A percentile compares a stretch with the other conserved stretches of the same genome.
These are phyloP conservation scores for Andrena camellia DNA, from an alignment of 2,888 invertebrate species.

Conservation along the genomic window DNA sequence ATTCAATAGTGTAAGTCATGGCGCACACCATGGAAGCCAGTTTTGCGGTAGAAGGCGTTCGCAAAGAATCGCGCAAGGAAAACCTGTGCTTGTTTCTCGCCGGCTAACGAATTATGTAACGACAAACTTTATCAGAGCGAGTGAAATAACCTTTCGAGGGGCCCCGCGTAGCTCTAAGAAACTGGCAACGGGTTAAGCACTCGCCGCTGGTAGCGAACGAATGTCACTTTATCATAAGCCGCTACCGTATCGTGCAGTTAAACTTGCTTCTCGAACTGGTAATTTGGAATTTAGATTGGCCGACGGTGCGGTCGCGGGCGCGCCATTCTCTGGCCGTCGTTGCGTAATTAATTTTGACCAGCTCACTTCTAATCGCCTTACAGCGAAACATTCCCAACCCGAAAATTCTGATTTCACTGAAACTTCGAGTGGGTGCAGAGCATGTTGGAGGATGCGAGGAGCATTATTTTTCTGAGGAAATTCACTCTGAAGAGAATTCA, in stretches of 20 bases:
- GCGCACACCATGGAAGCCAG: neutral
- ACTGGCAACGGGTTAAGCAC: conserved; percentile 23
- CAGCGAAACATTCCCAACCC: neutral
- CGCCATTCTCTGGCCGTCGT: conserved; percentile 54
- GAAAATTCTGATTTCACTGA: no score
- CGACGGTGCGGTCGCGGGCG: conserved; percentile 59
- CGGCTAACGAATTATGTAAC: conserved; percentile 32
- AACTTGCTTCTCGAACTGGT: conserved; percentile 47
- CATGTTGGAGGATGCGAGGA: no score
- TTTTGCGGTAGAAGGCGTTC: neutral
- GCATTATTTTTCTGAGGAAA: no score
- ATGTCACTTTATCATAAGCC: conserved; percentile 57
- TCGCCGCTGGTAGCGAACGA: conserved; percentile 45
- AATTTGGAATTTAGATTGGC: conserved; percentile 61
- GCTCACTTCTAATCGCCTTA: neutral
- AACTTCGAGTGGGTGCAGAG: no score
- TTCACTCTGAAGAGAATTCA: no score
- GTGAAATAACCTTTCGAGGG: conserved; percentile 38
- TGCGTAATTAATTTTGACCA: conserved; percentile 42
- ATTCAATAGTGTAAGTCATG: neutral
- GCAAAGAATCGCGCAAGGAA: neutral
- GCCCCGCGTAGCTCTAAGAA: conserved; percentile 19
- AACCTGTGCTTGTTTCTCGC: conserved; percentile 8
- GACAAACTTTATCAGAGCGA: conserved; percentile 42
- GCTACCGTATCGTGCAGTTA: conserved; percentile 58